Percentiles rank a stretch among this genome's conserved stretches.
Evolutionary conservation across 2,797 vertebrate genomes (phyloP).

Genomic region (Huso huso): DNA sequence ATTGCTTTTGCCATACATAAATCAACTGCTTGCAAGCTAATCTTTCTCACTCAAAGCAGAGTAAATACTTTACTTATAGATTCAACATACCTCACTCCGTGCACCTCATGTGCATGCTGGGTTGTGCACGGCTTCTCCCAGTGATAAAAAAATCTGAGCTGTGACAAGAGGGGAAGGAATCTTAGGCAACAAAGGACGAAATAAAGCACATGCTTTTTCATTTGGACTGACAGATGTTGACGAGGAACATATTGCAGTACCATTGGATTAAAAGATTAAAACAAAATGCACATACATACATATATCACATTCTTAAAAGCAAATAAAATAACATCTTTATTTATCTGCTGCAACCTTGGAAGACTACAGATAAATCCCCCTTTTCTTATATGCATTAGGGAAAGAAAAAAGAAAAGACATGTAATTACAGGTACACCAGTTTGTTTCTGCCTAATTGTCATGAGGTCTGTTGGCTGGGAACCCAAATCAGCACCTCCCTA

Average conservation of each 20-base stretch:
- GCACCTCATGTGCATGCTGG: conserved; percentile 55
- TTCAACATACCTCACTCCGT: conserved; percentile 57
- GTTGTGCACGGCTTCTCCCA: conserved; percentile 56
- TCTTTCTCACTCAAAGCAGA: conserved; percentile 68
- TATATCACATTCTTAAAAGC: too few species aligned
- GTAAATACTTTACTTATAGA: conserved; percentile 67
- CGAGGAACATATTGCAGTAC: neutral
- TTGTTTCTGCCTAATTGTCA: too few species aligned
- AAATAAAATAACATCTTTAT: too few species aligned
- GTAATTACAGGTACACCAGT: too few species aligned
- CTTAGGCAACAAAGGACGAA: neutral
- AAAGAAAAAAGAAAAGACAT: too few species aligned
- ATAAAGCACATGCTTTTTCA: neutral
- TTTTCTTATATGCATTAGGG: too few species aligned
- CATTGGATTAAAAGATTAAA: conserved; percentile 1
- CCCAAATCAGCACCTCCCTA: too few species aligned
- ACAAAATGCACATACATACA: neutral
- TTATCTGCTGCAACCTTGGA: too few species aligned
- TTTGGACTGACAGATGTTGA: neutral
- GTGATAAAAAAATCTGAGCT: neutral
- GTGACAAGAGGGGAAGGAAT: neutral
- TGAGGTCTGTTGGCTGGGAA: too few species aligned
- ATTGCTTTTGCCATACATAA: conserved; percentile 77
- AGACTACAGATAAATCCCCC: too few species aligned
- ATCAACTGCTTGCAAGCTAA: conserved; percentile 80